These are phyloP conservation scores for Scaptomyza montana DNA, from an alignment of 1,140 invertebrate species.

Conservation along the genomic window DNA sequence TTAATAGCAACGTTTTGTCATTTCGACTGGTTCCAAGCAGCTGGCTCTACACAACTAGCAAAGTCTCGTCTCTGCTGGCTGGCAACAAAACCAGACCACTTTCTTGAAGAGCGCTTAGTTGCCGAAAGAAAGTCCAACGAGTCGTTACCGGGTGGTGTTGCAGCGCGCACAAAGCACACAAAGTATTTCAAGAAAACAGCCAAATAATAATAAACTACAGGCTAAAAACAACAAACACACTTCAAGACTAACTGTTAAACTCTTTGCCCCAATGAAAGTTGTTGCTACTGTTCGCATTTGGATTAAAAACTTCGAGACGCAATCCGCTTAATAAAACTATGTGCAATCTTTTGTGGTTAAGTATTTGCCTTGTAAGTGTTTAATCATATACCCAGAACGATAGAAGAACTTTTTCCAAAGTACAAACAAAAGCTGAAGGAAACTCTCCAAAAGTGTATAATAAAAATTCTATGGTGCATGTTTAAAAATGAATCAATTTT, in stretches of 20 bases:
- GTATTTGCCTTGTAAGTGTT: conserved; percentile 62
- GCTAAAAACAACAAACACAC: conserved; percentile 4
- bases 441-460: too few relatives aligned
- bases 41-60: conserved; percentile 11
- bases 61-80: conserved; percentile 28
- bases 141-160: conserved; percentile 56
- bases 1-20: conserved; percentile 61
- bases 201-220: conserved; percentile 11
- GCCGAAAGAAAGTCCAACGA: conserved; percentile 82
- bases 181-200: conserved; percentile 17
- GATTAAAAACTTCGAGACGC: conserved; percentile 41
- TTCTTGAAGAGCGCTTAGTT: conserved; percentile 80
- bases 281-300: conserved; percentile 46
- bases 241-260: conserved; percentile 12
- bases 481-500: too few relatives aligned
- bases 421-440: neutral
- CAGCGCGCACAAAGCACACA: conserved; percentile 8
- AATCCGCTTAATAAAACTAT: conserved; percentile 29
- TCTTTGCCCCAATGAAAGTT: conserved; percentile 60
- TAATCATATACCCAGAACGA: conserved; percentile 4
- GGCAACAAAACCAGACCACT: conserved; percentile 80
- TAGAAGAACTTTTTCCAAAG: neutral
- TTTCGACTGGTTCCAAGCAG: conserved; percentile 69
- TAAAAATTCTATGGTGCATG: too few relatives aligned
- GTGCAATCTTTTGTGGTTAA: conserved; percentile 58